Evolutionary conservation across 2,797 vertebrate species (phyloP), one percentile per base, ranked within the genome.

Genomic region (Poliocrania exsul): DNA sequence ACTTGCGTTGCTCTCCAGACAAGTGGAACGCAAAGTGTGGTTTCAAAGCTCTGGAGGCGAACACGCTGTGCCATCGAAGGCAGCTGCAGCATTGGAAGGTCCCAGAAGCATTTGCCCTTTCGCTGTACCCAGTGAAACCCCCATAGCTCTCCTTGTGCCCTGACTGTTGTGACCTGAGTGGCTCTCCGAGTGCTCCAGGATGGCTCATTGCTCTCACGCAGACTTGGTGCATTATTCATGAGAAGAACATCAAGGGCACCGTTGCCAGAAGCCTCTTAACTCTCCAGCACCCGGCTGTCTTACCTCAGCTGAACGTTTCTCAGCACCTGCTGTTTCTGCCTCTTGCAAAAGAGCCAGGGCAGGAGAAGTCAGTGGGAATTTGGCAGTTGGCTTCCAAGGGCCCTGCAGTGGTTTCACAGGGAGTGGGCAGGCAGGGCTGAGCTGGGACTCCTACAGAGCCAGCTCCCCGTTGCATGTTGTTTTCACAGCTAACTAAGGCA

Each of bases 61-160:
- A 25, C 7, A 2, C 0, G 1, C n/a, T 1, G 3, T 38, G 51
- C 67, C 83, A 5, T 50, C 23, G 29, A 53, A 40, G n/a, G 31
- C 31, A 54, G 19, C 17, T 11, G 26, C 28, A 38, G 25, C 29
- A 13, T 1, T 66, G 51, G 26, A 54, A 75, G 47, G 44, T n/a
- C 66, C 20, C 50, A 54, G 50, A 60, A 64, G 28, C 13, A 9
- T 9, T 2, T 18, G 37, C 24, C 26, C 15, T 53, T 53, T 53
- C 51, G 31, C 29, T 53, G 51, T 29, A 40, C 29, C 31, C 29
- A 9, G 5, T 74, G 57, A 53, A 61, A 77, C 66, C 46, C 37
- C 37, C 20, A 2, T 13, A 11, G 12, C 40, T 35, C 47, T 44
- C 19, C 42, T 66, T 29, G 24, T 51, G 71, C 10, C 1, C 3